Evolutionary conservation across 1,140 invertebrate genomes (phyloP).

Genomic region (Pseudomyrmex concolor): DNA sequence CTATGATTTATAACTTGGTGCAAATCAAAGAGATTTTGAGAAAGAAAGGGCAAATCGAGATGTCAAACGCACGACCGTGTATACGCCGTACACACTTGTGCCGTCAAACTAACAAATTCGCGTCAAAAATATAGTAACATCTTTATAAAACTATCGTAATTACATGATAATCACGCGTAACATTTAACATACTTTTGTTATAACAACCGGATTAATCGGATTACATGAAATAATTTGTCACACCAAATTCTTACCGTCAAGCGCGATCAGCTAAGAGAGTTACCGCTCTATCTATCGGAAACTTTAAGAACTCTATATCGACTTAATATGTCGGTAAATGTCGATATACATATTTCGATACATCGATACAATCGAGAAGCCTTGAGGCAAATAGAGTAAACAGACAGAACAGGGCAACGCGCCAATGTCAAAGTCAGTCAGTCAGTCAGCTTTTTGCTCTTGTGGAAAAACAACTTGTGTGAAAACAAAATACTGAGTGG

Average conservation of each 20-base stretch:
- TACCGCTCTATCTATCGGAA: no score
- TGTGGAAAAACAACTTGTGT: no score
- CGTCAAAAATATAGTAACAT: slow-evolving; percentile 62
- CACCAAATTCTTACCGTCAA: slow-evolving; percentile 70
- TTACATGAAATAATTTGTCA: slow-evolving; percentile 50
- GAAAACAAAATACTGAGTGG: no score
- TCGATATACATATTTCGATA: neutral
- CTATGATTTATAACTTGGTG: no score
- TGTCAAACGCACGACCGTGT: slow-evolving; percentile 24
- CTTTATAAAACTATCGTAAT: neutral
- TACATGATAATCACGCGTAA: slow-evolving; percentile 40
- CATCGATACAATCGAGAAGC: neutral
- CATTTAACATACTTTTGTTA: slow-evolving; percentile 44
- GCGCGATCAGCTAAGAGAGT: neutral
- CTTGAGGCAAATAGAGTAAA: no score
- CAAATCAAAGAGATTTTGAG: neutral
- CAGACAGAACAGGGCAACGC: no score
- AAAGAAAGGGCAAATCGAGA: neutral
- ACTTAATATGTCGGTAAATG: no score
- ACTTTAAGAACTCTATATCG: no score
- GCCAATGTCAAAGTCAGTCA: no score
- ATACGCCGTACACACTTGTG: neutral
- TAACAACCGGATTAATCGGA: slow-evolving; percentile 71
- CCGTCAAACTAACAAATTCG: neutral
- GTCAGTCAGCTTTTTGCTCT: no score